Evolutionary conservation across 2,888 invertebrate genomes (phyloP), one percentile per base, ranked within the genome.

Genomic region (Polyommatus iphigenia): DNA sequence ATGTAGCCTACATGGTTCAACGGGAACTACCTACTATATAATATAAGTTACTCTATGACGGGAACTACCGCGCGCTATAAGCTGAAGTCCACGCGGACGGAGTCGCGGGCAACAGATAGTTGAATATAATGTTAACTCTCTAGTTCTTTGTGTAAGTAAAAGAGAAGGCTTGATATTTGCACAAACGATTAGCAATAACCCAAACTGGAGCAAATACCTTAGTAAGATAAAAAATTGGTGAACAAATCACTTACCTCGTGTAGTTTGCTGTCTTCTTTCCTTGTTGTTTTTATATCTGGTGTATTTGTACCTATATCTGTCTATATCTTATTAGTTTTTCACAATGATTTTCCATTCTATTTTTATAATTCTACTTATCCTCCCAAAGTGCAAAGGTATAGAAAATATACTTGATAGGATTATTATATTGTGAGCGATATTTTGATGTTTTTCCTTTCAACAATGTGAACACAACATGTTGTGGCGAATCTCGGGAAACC

Each of bases 401-500:
- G 20, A 59, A 59, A 59, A 18, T 67, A 13, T 10, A 29, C 15
- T 67, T 15, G 67, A 67, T 32, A 32, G 67, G 67, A 67, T 67
- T 67, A 59, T 59, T 20, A 32, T 67, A 29, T 15, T 62, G 24
- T 29, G 5, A 7, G 62, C 10, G 1, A 62, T 62, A 62, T 62
- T 62, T 62, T 10, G 59, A 59, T 62, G 29, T 67, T 29, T 67
- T 67, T 32, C 13, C 62, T 2, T 67, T 67, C 62, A 62, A 41
- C 46, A 73, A 46, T 73, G 73, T 73, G 46, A 73, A 54, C 50
- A 62, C 29, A 41, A 62, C 36, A 18, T 59, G 46, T 46, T 73
- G 54, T 72, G 71, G 46, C 57, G 73, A 77, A 77, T 80, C 77
- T 76, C 46, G 57, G 24, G 79, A 80, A 79, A 72, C 79, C 89